Evolutionary conservation across 2,797 vertebrate genomes (phyloP).

Genomic region (Luscinia luscinia): DNA sequence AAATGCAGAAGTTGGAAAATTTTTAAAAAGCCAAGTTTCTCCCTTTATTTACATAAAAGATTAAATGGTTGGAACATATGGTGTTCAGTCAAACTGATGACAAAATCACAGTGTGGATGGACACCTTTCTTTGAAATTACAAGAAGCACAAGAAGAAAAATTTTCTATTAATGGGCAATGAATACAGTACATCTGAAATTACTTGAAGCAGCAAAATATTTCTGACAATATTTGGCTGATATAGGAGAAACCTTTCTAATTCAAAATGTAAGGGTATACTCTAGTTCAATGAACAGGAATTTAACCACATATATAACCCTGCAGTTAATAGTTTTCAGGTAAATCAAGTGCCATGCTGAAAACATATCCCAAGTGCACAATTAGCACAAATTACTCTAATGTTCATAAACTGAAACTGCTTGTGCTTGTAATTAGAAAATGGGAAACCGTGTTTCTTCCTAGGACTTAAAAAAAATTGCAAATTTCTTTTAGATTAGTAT

Average conservation of each 20-base stretch:
- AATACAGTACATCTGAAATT: neutral
- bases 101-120: neutral
- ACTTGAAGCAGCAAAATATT: neutral
- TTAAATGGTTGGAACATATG: neutral
- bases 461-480: neutral
- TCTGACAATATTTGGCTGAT: neutral
- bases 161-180: neutral
- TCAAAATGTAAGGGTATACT: neutral
- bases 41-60: neutral
- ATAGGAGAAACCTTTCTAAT: neutral
- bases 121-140: neutral
- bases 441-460: neutral
- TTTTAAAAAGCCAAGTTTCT: rapidly evolving
- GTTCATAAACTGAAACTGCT: neutral
- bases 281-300: neutral
- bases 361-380: neutral
- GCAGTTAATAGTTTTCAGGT: neutral
- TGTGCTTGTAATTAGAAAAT: neutral
- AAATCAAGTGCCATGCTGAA: neutral
- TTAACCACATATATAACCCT: neutral
- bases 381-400: neutral
- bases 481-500: neutral
- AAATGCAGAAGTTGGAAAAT: neutral
- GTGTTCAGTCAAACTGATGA: neutral
- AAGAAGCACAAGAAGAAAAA: neutral